Evolutionary conservation across 2,797 vertebrate genomes (phyloP), one percentile per base, ranked within the genome.

Genomic region (Carapus acus): DNA sequence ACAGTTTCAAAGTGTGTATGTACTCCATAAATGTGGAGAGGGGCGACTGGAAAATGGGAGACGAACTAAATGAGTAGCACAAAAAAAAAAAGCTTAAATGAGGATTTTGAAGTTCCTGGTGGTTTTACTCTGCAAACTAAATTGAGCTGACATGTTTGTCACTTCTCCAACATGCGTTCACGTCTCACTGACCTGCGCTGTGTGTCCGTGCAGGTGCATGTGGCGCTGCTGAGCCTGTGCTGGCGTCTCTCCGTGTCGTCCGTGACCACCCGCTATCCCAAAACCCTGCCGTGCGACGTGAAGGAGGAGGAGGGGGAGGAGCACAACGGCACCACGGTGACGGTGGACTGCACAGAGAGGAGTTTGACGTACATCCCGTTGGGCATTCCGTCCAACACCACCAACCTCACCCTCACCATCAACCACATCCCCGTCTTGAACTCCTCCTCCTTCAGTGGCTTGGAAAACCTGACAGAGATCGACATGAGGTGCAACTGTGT

Each of bases 401-500:
- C 94, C 64, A 98, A 98, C 73, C 83, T 98, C 66, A 97, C 91
- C 0, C 88, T 97, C 56, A 94, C 89, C 61, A 96, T 98, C 77
- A 98, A 98, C 75, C 88, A 91, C 42, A 96, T 98, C 38, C 84
- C 87, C 1, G 42, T 39, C 1, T 83, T 98, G 55, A 83, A 83
- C 54, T 78, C 80, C 42, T 81, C 73, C 29, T 89, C 92, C 1
- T 98, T 98, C 65, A 51, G 46, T 1, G 75, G 63, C 4, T 85
- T 97, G 54, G 68, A 80, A n/a, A 87, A 91, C 39, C 83, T 98
- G 8, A 68, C 85, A 1, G 96, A 97, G 79, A 89, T 98, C 2
- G 93, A 97, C 77, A 89, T 97, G 79, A 89, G 93, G 61, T 97
- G 94, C 80, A 98, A 97, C 81, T 98, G 95, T 29, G 73, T 98